Conservation (phyloP, 2,113 vertebrate genomes). For the Malaclemys terrapin region DNA sequence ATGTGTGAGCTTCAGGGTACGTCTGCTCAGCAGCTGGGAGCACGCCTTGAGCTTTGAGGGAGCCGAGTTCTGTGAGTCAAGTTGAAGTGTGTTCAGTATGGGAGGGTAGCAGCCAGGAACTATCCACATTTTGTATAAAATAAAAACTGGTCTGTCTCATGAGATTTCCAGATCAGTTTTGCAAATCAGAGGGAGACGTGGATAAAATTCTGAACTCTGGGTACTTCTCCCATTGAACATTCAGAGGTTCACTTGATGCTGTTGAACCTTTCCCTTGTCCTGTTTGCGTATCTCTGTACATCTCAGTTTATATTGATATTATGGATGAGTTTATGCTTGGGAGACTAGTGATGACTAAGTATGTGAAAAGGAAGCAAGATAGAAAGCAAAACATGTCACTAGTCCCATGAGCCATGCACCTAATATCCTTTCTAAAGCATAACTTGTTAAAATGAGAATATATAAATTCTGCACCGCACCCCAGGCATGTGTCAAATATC, state of each 20-base stretch:
- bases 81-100: neutral
- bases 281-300: neutral
- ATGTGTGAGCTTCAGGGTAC: neutral
- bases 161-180: neutral
- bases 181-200: neutral
- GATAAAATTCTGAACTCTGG: neutral
- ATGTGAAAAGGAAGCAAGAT: neutral
- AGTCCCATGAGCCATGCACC: neutral
- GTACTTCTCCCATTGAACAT: neutral
- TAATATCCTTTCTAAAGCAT: neutral
- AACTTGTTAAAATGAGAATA: neutral
- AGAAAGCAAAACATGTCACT: neutral
- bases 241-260: neutral
- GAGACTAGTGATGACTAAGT: neutral
- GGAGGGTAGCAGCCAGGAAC: neutral
- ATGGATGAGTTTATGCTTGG: neutral
- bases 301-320: neutral
- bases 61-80: neutral
- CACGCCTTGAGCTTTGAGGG: neutral
- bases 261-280: neutral
- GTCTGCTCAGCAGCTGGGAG: too few relatives aligned
- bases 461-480: neutral
- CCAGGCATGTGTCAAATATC: accelerated
- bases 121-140: neutral
- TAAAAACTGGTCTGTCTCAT: neutral